phyloP scores from a whole-genome alignment of 1,140 invertebrate species.

The Potamilus streckersoni region DNA sequence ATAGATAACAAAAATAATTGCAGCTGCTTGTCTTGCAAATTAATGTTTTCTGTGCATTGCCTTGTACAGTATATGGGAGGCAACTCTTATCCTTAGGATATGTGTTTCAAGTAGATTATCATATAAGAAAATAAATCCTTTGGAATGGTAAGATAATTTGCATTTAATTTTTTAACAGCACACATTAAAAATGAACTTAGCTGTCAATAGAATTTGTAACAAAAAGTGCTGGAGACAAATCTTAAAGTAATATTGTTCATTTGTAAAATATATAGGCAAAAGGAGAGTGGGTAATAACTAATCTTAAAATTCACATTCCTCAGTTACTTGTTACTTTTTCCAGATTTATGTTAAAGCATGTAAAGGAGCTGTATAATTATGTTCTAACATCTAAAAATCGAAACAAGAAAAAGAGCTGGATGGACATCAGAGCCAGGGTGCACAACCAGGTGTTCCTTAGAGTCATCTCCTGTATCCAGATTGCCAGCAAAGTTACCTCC shows the following conservation, averaged over 20 bases:
- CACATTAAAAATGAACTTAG: neutral
- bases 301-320: neutral
- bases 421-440: slow-evolving; percentile 45
- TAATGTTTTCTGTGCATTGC: too few relatives aligned
- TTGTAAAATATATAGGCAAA: neutral
- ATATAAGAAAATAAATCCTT: too few relatives aligned
- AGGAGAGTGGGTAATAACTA: neutral
- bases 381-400: slow-evolving; percentile 35
- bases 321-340: slow-evolving; percentile 4
- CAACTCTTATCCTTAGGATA: too few relatives aligned
- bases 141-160: too few relatives aligned
- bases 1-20: too few relatives aligned
- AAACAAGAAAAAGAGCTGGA: slow-evolving; percentile 42
- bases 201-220: neutral
- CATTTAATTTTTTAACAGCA: neutral
- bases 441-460: slow-evolving; percentile 52
- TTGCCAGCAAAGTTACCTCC: slow-evolving; percentile 61
- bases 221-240: neutral
- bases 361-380: slow-evolving; percentile 52
- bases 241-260: neutral
- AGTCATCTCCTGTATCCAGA: slow-evolving; percentile 58
- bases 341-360: slow-evolving; percentile 61
- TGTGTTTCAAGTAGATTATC: too few relatives aligned
- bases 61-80: too few relatives aligned
- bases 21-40: too few relatives aligned